These are phyloP conservation scores for Meloidogyne hapla DNA, from an alignment of 1,140 invertebrate genomes.

Conservation along the genomic window DNA sequence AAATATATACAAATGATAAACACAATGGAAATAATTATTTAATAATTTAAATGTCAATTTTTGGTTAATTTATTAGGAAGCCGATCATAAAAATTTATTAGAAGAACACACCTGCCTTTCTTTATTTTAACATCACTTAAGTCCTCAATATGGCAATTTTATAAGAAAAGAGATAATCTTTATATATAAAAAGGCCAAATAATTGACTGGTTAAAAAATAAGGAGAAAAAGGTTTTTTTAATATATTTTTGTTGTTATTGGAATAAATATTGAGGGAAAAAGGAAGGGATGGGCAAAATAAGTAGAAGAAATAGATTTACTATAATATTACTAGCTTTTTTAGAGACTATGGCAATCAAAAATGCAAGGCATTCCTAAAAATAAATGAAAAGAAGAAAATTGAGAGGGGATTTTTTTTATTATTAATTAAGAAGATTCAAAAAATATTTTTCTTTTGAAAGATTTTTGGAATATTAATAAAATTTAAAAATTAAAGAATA, in stretches of 20 bases:
- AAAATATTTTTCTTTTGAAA: background rate
- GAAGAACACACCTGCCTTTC: background rate
- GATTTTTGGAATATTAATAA: background rate
- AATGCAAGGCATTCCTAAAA: background rate
- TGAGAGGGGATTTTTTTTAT: too few relatives aligned
- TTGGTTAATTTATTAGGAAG: too few relatives aligned
- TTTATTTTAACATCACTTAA: background rate
- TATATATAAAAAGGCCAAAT: background rate
- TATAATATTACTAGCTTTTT: too few relatives aligned
- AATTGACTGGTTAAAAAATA: constrained; percentile 2
- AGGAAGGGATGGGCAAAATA: background rate
- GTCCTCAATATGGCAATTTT: constrained; percentile 4
- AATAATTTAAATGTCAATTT: too few relatives aligned
- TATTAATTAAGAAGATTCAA: constrained; percentile 1
- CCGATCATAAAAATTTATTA: background rate
- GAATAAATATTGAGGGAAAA: too few relatives aligned
- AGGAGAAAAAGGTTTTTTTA: background rate
- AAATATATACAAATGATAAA: too few relatives aligned
- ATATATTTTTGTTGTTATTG: background rate
- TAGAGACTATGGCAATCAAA: background rate
- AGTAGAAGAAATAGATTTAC: background rate
- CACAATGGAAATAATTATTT: too few relatives aligned
- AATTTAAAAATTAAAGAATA: background rate
- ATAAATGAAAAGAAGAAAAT: background rate
- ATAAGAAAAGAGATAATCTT: background rate